phyloP scores from a whole-genome alignment of 2,888 invertebrate genomes.

The Polymixis flavicincta region DNA sequence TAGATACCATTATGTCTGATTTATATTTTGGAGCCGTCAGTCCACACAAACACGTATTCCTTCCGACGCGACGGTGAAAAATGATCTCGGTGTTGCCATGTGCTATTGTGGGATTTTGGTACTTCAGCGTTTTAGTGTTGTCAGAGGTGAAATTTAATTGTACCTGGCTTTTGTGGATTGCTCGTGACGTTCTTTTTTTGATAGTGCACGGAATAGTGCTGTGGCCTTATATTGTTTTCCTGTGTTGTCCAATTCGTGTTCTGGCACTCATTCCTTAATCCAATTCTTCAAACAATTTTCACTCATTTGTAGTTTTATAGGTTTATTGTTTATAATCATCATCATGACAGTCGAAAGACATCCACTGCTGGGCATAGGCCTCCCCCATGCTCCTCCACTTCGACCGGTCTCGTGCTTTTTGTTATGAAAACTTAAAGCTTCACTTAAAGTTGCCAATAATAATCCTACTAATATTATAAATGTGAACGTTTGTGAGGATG shows the following conservation, averaged over 20 bases:
- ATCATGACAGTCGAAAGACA: too few relatives aligned
- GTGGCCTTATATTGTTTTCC: conserved; percentile 3
- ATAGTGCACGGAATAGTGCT: conserved; percentile 1
- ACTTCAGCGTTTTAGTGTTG: conserved; percentile 55
- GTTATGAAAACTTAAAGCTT: conserved; percentile 1
- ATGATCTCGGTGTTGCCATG: conserved; percentile 74
- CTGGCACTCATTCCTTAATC: neutral
- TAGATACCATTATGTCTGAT: conserved; percentile 72
- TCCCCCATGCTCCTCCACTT: too few relatives aligned
- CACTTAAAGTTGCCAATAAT: neutral
- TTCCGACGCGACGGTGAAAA: conserved; percentile 76
- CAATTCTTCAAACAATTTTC: neutral
- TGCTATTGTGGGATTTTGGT: conserved; percentile 56
- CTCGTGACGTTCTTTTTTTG: conserved; percentile 34
- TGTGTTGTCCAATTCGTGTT: neutral
- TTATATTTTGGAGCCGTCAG: conserved; percentile 79
- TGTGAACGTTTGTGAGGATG: too few relatives aligned
- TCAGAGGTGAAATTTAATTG: conserved; percentile 63
- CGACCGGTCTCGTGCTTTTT: too few relatives aligned
- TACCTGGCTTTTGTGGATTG: conserved; percentile 47
- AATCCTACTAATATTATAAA: too few relatives aligned
- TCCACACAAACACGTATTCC: conserved; percentile 77
- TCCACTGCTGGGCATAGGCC: too few relatives aligned
- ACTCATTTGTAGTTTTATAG: neutral
- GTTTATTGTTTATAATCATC: too few relatives aligned